phyloP scores from a whole-genome alignment of 2,113 vertebrate genomes.

The Protomyctophum bolini region DNA sequence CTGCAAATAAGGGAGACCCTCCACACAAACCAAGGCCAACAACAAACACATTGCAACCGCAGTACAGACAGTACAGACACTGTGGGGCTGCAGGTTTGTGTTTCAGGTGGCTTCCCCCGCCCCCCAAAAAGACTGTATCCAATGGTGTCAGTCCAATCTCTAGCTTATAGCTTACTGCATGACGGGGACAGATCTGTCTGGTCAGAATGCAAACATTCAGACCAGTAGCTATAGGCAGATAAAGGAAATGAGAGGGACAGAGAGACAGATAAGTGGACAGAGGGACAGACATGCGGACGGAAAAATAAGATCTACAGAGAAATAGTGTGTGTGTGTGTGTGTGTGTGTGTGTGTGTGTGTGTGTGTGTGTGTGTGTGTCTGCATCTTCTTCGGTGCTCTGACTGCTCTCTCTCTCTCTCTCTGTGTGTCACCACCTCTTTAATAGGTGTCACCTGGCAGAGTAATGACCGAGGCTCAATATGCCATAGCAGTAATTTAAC shows the following conservation, averaged over 20 bases:
- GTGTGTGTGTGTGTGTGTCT: background rate
- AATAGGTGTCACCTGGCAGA: slow-evolving; percentile 70
- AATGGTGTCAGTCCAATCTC: no score
- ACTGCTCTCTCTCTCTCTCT: slow-evolving; percentile 10
- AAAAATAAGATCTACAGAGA: background rate
- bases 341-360: slow-evolving; percentile 20
- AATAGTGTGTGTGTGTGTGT: background rate
- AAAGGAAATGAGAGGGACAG: slow-evolving; percentile 6
- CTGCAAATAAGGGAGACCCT: background rate
- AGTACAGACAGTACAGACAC: no score
- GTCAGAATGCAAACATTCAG: no score
- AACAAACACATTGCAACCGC: no score
- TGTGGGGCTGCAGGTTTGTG: no score
- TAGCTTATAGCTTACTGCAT: no score
- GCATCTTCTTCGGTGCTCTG: background rate
- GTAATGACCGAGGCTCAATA: slow-evolving; percentile 67
- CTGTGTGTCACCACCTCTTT: slow-evolving; percentile 68
- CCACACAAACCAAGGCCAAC: no score
- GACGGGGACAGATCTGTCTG: no score
- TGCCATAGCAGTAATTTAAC: slow-evolving; percentile 74
- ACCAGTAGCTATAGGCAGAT: no score
- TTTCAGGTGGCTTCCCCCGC: no score
- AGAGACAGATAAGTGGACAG: slow-evolving; percentile 10
- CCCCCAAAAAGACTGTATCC: no score
- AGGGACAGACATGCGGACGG: background rate